phyloP scores from a whole-genome alignment of 2,888 invertebrate species.

The Cephus rjabovi region DNA sequence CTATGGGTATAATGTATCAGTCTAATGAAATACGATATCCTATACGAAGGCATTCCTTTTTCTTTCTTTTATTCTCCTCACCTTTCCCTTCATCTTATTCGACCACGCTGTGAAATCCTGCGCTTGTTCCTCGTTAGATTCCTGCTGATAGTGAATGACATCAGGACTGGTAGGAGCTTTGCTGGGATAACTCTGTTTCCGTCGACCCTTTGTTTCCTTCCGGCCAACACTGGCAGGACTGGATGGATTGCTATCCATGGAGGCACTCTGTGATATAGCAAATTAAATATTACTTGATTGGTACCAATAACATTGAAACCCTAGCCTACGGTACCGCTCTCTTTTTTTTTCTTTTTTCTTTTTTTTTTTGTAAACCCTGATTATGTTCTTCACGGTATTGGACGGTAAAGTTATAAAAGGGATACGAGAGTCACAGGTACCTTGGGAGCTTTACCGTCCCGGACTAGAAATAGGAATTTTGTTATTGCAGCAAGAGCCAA shows the following conservation, averaged over 20 bases:
- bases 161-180: conserved; percentile 69
- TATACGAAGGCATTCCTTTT: conserved; percentile 1
- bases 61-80: conserved; percentile 13
- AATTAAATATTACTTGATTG: not conserved
- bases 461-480: conserved; percentile 8
- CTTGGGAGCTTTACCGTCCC: not conserved
- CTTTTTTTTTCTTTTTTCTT: not conserved
- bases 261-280: conserved; percentile 48
- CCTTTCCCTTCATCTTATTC: conserved; percentile 51
- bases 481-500: not conserved
- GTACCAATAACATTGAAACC: not conserved
- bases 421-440: not conserved
- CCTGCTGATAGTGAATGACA: conserved; percentile 56
- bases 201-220: conserved; percentile 75
- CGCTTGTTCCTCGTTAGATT: conserved; percentile 59
- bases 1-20: not conserved
- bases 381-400: not conserved
- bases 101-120: conserved; percentile 64
- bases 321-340: not conserved
- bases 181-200: conserved; percentile 86
- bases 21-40: not conserved
- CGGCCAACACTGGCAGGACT: conserved; percentile 65
- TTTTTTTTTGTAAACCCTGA: not conserved
- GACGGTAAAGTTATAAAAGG: not conserved
- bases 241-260: conserved; percentile 63